These are phyloP conservation scores for Odocoileus hemionus DNA, from an alignment of 2,113 vertebrate genomes.

Conservation along the genomic window DNA sequence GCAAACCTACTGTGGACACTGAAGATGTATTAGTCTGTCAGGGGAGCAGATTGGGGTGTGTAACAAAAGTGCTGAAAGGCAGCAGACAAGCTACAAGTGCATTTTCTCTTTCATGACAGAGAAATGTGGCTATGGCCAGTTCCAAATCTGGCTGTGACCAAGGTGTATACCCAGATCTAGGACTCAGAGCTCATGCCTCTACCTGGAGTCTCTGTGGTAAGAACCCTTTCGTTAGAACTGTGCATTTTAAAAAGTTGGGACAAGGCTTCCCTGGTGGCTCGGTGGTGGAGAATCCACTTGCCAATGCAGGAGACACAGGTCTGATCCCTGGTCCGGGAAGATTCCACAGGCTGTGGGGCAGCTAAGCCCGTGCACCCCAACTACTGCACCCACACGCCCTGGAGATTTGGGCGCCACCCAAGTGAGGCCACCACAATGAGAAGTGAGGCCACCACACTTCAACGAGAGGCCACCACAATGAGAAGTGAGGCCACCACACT, in stretches of 20 bases:
- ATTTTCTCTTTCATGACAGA: not conserved
- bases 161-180: fast-evolving
- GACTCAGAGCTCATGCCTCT: not conserved
- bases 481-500: too few species aligned
- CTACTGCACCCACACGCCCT: fast-evolving
- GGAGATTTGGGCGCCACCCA: too few species aligned
- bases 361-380: fast-evolving
- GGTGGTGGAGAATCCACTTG: not conserved
- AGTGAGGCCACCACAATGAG: not conserved
- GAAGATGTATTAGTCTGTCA: too few species aligned
- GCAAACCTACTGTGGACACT: not conserved
- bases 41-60: not conserved
- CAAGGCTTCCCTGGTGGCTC: not conserved
- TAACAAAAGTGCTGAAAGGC: not conserved
- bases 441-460: too few species aligned
- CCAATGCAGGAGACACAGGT: not conserved
- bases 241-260: not conserved
- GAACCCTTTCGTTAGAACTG: not conserved
- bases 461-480: not conserved
- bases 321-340: not conserved
- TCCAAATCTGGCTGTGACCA: not conserved
- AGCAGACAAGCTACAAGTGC: not conserved
- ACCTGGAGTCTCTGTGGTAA: not conserved
- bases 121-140: not conserved
- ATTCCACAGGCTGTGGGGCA: not conserved